Percentiles rank a stretch among this genome's conserved stretches.
These are phyloP conservation scores for Drosophila jambulina DNA, from an alignment of 1,140 invertebrate genomes.

Conservation along the genomic window DNA sequence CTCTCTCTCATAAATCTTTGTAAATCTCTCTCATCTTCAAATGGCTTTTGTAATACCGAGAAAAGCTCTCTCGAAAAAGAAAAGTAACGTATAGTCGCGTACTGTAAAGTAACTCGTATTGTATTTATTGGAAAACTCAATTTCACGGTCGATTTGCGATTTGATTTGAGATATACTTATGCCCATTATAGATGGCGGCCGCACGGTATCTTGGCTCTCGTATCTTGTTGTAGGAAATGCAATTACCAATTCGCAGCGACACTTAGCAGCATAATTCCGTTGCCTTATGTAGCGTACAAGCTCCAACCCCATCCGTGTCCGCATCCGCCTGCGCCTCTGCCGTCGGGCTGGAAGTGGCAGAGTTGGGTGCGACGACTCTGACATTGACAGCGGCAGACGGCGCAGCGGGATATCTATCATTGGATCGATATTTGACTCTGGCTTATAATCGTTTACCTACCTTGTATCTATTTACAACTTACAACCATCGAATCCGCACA, in stretches of 20 bases:
- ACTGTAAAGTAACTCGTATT: slow-evolving; percentile 47
- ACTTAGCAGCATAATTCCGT: slow-evolving; percentile 67
- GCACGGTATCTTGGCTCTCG: slow-evolving; percentile 58
- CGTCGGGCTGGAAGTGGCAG: slow-evolving; percentile 13
- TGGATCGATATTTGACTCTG: slow-evolving; percentile 43
- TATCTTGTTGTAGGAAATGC: slow-evolving; percentile 73
- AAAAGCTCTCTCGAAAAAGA: slow-evolving; percentile 27
- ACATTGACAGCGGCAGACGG: slow-evolving; percentile 39
- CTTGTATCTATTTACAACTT: slow-evolving; percentile 72
- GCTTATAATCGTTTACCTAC: slow-evolving; percentile 59
- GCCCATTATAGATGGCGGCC: slow-evolving; percentile 45
- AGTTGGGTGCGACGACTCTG: slow-evolving; percentile 39
- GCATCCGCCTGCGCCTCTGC: slow-evolving; percentile 7
- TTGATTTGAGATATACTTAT: slow-evolving; percentile 48
- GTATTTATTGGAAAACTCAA: slow-evolving; percentile 67
- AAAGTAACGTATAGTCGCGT: slow-evolving; percentile 58
- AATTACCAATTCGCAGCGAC: slow-evolving; percentile 62
- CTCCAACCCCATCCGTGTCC: slow-evolving; percentile 21
- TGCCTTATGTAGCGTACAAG: slow-evolving; percentile 56
- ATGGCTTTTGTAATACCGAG: slow-evolving; percentile 52
- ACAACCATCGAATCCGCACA: slow-evolving; percentile 33
- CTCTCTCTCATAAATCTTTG: slow-evolving; percentile 37
- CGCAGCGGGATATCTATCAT: slow-evolving; percentile 21
- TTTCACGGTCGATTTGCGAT: slow-evolving; percentile 80
- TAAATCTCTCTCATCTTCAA: slow-evolving; percentile 59